A percentile compares a stretch with the other conserved stretches of the same genome.
phyloP scores from a whole-genome alignment of 2,113 vertebrate species.

The Xiphophorus couchianus region DNA sequence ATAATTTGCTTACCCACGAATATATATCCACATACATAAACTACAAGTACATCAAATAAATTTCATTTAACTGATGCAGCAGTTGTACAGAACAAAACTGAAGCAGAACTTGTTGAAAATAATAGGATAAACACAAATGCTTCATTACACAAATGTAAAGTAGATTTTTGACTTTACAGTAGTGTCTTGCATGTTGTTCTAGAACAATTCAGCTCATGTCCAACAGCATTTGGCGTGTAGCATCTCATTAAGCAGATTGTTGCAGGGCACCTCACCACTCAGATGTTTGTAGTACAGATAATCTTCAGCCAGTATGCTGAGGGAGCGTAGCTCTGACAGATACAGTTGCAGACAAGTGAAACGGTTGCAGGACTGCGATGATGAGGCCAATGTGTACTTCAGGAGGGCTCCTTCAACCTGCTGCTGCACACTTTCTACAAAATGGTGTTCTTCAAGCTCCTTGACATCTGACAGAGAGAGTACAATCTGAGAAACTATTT shows the following conservation, averaged over 20 bases:
- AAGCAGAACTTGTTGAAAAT: too few species aligned
- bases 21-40: too few species aligned
- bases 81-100: too few species aligned
- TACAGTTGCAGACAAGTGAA: slow-evolving; percentile 88
- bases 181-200: not conserved
- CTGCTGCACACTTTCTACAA: slow-evolving; percentile 87
- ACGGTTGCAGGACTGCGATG: slow-evolving; percentile 84
- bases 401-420: slow-evolving; percentile 87
- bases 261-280: slow-evolving; percentile 88
- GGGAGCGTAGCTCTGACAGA: slow-evolving; percentile 85
- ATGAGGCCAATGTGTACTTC: slow-evolving; percentile 87
- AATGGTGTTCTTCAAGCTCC: slow-evolving; percentile 86
- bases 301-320: slow-evolving; percentile 89
- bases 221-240: slow-evolving; percentile 89
- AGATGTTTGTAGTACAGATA: slow-evolving; percentile 92
- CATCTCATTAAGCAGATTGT: slow-evolving; percentile 95
- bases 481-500: not conserved
- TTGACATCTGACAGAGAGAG: slow-evolving; percentile 81
- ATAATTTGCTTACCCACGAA: too few species aligned
- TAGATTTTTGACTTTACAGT: too few species aligned
- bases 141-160: too few species aligned
- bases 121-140: too few species aligned
- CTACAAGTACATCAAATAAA: too few species aligned
- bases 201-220: slow-evolving; percentile 35
- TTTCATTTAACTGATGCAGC: too few species aligned